Percentiles rank a stretch among this genome's conserved stretches.
These are phyloP conservation scores for Muntiacus reevesi DNA, from an alignment of 2,113 vertebrate genomes.

Conservation along the genomic window DNA sequence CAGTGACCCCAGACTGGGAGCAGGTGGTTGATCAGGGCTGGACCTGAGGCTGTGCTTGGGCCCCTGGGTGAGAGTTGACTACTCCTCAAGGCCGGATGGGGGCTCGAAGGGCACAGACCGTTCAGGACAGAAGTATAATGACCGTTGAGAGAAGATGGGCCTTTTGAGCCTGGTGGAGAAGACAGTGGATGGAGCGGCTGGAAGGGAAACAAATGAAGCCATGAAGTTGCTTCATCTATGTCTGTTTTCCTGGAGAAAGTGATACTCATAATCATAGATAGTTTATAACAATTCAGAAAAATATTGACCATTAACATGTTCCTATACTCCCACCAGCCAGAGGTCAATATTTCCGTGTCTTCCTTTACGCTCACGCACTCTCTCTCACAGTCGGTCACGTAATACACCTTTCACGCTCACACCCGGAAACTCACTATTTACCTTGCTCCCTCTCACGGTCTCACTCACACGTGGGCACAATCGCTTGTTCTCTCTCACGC, in stretches of 20 bases:
- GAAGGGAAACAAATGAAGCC: not conserved
- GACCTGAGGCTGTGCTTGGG: not conserved
- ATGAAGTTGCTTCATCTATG: not conserved
- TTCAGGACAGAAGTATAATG: not conserved
- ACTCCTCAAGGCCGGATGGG: not conserved
- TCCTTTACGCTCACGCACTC: rapidly evolving
- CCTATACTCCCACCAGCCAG: not conserved
- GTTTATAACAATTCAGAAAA: not conserved
- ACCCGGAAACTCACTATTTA: too few species aligned
- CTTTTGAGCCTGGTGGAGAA: not conserved
- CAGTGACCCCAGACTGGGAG: not conserved
- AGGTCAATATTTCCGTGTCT: not conserved
- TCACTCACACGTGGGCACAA: not conserved
- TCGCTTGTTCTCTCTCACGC: not conserved
- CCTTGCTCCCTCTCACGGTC: not conserved
- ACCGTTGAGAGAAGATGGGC: not conserved
- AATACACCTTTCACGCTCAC: rapidly evolving
- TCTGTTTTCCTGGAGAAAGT: not conserved
- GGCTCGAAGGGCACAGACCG: not conserved
- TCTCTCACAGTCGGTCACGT: rapidly evolving
- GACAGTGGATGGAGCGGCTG: not conserved
- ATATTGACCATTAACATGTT: not conserved
- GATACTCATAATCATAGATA: not conserved
- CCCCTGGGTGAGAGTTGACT: rapidly evolving
- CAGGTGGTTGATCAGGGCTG: not conserved